Conservation (phyloP, 2,113 vertebrate species). For the Cygnus atratus region DNA sequence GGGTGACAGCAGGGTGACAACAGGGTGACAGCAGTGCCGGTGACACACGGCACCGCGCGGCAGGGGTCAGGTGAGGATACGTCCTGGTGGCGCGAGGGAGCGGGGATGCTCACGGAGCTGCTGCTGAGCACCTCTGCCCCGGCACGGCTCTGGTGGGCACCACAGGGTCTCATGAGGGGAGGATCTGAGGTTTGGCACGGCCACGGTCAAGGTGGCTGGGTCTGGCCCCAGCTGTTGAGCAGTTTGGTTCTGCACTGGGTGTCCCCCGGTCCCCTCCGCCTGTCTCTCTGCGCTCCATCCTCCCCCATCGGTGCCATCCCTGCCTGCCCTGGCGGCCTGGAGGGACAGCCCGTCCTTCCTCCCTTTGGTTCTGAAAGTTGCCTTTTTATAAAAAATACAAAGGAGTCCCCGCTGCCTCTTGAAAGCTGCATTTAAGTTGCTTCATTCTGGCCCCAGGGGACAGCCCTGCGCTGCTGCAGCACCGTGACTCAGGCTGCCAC, state of each 20-base stretch:
- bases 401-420: constrained; percentile 15
- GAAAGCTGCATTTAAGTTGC: constrained; percentile 45
- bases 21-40: rapidly evolving
- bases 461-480: not conserved
- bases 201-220: not conserved
- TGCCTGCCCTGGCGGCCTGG: rapidly evolving
- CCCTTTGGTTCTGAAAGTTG: not conserved
- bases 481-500: constrained; percentile 57
- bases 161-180: rapidly evolving
- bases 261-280: rapidly evolving
- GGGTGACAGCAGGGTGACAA: not conserved
- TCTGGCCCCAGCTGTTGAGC: not conserved
- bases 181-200: not conserved
- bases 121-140: not conserved
- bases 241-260: rapidly evolving
- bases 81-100: not conserved
- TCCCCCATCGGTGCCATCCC: not conserved
- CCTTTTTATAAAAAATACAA: not conserved
- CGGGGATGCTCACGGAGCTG: rapidly evolving
- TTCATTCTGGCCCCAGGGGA: constrained; percentile 43
- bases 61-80: not conserved
- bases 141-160: not conserved
- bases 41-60: rapidly evolving
- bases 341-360: not conserved
- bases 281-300: not conserved